These are phyloP conservation scores for Globodera rostochiensis DNA, from an alignment of 1,140 invertebrate genomes.

Conservation along the genomic window DNA sequence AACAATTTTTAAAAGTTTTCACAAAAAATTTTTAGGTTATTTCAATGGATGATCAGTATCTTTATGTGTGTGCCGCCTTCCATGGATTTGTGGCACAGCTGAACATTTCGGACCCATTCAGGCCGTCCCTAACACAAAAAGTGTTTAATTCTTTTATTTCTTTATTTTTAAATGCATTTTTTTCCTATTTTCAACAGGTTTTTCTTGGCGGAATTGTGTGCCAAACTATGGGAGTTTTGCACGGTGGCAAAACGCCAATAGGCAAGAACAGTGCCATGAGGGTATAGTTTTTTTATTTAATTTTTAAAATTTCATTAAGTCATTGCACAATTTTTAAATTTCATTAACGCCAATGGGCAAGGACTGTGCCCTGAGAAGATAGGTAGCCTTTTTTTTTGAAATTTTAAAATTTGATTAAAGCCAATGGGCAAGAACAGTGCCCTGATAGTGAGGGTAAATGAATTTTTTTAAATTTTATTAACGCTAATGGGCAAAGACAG, in stretches of 20 bases:
- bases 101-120: conserved; percentile 79
- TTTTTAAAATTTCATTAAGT: neutral
- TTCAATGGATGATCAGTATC: conserved; percentile 86
- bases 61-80: conserved; percentile 88
- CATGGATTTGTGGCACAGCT: conserved; percentile 92
- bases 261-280: conserved; percentile 2
- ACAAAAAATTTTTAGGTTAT: conserved; percentile 66
- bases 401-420: too few species aligned
- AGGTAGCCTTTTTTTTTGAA: too few species aligned
- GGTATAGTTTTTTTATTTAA: conserved; percentile 2
- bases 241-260: conserved; percentile 16
- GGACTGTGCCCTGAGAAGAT: too few species aligned
- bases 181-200: conserved; percentile 18
- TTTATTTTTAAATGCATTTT: neutral
- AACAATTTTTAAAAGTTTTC: too few species aligned
- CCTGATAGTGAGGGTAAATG: neutral
- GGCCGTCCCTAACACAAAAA: conserved; percentile 32
- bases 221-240: conserved; percentile 32
- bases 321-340: conserved; percentile 12
- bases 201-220: conserved; percentile 55
- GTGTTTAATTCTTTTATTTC: conserved; percentile 19
- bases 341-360: too few species aligned
- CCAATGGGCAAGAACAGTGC: too few species aligned
- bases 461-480: neutral
- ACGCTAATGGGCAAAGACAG: too few species aligned